phyloP scores from a whole-genome alignment of 1,140 invertebrate species.

The Tenebrio molitor region DNA sequence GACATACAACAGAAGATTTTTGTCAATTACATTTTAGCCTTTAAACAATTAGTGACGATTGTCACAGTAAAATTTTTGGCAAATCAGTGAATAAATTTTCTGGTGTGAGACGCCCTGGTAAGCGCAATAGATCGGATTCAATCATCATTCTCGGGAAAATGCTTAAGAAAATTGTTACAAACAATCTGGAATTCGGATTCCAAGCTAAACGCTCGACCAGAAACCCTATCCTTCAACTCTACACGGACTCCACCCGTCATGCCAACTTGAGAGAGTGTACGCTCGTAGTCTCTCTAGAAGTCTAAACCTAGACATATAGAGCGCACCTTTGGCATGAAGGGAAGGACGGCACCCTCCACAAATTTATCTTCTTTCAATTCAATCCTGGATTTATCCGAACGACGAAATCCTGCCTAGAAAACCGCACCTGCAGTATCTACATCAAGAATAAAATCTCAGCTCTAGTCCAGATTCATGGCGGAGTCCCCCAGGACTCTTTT shows the following conservation, averaged over 20 bases:
- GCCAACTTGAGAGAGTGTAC: conserved; percentile 26
- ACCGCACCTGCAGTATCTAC: conserved; percentile 53
- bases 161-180: too few relatives aligned
- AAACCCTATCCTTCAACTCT: neutral
- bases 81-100: too few relatives aligned
- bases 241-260: neutral
- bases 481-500: conserved; percentile 59
- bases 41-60: too few relatives aligned
- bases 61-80: too few relatives aligned
- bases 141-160: too few relatives aligned
- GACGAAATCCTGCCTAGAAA: conserved; percentile 47
- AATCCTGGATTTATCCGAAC: conserved; percentile 39
- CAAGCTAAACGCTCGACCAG: neutral
- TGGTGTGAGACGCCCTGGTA: too few relatives aligned
- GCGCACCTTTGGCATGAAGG: conserved; percentile 59
- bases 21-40: too few relatives aligned
- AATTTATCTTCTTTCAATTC: conserved; percentile 47
- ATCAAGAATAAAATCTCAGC: conserved; percentile 35
- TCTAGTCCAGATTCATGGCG: conserved; percentile 44
- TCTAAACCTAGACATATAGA: too few relatives aligned
- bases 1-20: too few relatives aligned
- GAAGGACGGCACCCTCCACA: conserved; percentile 55
- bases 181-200: conserved; percentile 53
- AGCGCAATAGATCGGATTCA: too few relatives aligned
- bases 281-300: conserved; percentile 52